Conservation (phyloP, 2,797 vertebrate species). For the Alectoris magna region DNA sequence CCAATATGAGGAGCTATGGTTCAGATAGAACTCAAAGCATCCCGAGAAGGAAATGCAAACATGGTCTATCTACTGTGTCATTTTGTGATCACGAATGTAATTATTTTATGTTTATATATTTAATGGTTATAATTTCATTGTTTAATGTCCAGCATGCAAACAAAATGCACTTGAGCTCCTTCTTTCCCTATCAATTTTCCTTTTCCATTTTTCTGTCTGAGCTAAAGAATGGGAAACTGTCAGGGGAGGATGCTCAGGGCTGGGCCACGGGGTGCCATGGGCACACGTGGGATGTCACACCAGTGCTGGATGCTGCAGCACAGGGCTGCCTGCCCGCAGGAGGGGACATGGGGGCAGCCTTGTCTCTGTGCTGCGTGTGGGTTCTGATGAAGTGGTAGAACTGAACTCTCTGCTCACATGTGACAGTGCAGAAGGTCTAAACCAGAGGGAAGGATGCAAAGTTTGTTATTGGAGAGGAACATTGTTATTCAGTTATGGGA, state of each 20-base stretch:
- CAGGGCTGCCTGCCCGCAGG: background rate
- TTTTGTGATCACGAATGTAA: background rate
- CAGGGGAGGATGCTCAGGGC: background rate
- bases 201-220: background rate
- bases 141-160: background rate
- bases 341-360: background rate
- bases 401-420: background rate
- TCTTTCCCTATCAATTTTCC: background rate
- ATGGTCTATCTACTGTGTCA: too few species aligned
- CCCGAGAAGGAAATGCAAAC: background rate
- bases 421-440: background rate
- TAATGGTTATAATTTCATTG: background rate
- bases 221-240: accelerated
- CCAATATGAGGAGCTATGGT: accelerated
- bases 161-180: background rate
- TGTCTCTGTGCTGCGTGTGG: background rate
- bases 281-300: too few species aligned
- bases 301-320: too few species aligned
- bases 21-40: background rate
- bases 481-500: too few species aligned
- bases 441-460: background rate
- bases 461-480: too few species aligned
- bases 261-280: too few species aligned
- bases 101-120: background rate
- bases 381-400: background rate